Percentiles rank a stretch among this genome's conserved stretches.
These are phyloP conservation scores for Drosophila planitibia DNA, from an alignment of 2,888 invertebrate genomes.

Conservation along the genomic window DNA sequence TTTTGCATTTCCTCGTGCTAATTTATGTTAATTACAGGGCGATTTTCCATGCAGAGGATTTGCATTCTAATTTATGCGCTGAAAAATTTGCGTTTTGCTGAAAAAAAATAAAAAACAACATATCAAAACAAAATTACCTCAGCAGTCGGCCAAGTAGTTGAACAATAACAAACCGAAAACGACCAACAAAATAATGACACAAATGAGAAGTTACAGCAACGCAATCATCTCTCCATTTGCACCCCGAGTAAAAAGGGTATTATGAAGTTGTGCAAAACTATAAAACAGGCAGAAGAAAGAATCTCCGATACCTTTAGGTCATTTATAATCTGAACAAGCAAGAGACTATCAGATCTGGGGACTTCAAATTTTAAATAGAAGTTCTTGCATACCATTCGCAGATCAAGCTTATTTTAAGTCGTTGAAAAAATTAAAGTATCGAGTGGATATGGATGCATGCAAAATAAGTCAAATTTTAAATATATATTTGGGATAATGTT, in stretches of 20 bases:
- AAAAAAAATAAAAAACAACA: slow-evolving; percentile 4
- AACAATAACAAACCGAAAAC: slow-evolving; percentile 46
- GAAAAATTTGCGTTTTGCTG: slow-evolving; percentile 72
- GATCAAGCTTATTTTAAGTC: neutral
- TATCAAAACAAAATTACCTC: slow-evolving; percentile 28
- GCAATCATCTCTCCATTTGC: slow-evolving; percentile 45
- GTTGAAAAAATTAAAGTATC: neutral
- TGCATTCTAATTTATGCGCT: slow-evolving; percentile 82
- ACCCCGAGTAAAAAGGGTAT: neutral
- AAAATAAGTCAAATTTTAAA: neutral
- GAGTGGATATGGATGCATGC: too few species aligned
- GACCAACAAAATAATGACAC: slow-evolving; percentile 53
- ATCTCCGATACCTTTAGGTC: neutral
- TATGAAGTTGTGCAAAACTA: neutral
- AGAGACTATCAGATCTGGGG: neutral
- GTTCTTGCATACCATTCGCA: neutral
- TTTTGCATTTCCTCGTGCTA: slow-evolving; percentile 83
- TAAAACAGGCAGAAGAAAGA: too few species aligned
- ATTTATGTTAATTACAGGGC: slow-evolving; percentile 85
- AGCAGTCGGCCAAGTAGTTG: slow-evolving; percentile 51
- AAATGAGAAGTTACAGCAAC: slow-evolving; percentile 70
- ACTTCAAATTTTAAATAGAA: neutral
- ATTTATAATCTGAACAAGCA: neutral
- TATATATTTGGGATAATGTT: neutral
- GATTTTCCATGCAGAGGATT: slow-evolving; percentile 81